phyloP scores from a whole-genome alignment of 1,140 invertebrate species.

The Aphaenogaster ashmeadi region DNA sequence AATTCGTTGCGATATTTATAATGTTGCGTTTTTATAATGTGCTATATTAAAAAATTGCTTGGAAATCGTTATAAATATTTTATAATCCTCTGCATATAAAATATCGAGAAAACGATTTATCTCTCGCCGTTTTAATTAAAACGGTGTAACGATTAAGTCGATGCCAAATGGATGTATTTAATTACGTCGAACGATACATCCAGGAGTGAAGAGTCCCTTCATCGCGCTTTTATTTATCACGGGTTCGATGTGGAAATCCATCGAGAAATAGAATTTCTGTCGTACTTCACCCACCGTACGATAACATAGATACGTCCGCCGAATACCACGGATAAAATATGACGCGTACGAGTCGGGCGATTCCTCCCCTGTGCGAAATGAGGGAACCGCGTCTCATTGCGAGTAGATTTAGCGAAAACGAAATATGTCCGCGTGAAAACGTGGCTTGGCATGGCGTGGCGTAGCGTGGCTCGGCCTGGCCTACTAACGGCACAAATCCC shows the following conservation, averaged over 20 bases:
- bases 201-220: slow-evolving; percentile 1
- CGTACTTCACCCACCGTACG: background rate
- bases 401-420: slow-evolving; percentile 54
- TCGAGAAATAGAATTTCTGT: slow-evolving; percentile 41
- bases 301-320: background rate
- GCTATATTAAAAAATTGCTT: background rate
- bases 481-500: slow-evolving; percentile 66
- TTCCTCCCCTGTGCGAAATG: slow-evolving; percentile 27
- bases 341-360: slow-evolving; percentile 47
- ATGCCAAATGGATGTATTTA: slow-evolving; percentile 13
- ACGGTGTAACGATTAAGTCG: slow-evolving; percentile 2
- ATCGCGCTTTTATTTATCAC: slow-evolving; percentile 12
- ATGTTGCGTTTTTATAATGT: background rate
- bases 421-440: slow-evolving; percentile 56
- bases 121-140: slow-evolving; percentile 18
- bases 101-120: slow-evolving; percentile 5
- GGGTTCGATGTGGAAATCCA: slow-evolving; percentile 24
- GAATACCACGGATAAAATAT: slow-evolving; percentile 35
- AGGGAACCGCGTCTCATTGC: slow-evolving; percentile 33
- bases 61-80: background rate
- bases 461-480: slow-evolving; percentile 29
- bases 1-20: background rate
- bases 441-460: slow-evolving; percentile 19
- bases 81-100: background rate
- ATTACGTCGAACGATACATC: background rate